These are phyloP conservation scores for Pantala flavescens DNA, from an alignment of 1,140 invertebrate genomes.

Conservation along the genomic window DNA sequence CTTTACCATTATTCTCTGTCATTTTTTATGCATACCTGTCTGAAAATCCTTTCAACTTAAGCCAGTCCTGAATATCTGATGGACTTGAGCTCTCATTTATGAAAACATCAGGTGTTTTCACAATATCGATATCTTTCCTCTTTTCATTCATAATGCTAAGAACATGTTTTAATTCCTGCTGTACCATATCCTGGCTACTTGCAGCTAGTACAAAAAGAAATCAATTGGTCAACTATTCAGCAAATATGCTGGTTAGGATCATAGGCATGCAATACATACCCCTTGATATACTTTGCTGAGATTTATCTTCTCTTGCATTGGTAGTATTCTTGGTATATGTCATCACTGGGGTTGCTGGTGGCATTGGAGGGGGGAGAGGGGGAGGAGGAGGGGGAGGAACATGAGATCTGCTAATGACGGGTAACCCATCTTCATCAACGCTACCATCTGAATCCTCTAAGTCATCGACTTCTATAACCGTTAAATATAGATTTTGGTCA, in stretches of 20 bases:
- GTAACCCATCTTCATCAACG: neutral
- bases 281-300: too few relatives aligned
- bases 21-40: conserved; percentile 33
- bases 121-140: conserved; percentile 45
- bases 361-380: neutral
- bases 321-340: neutral
- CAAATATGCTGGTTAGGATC: too few relatives aligned
- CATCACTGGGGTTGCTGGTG: neutral
- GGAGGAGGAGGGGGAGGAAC: neutral
- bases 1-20: neutral
- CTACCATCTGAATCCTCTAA: neutral
- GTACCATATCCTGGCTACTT: conserved; percentile 41
- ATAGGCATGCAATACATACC: too few relatives aligned
- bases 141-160: conserved; percentile 49
- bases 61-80: conserved; percentile 61
- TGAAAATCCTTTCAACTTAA: conserved; percentile 63
- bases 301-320: neutral
- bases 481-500: too few relatives aligned
- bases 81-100: conserved; percentile 53
- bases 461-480: too few relatives aligned
- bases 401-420: neutral
- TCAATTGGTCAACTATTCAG: neutral
- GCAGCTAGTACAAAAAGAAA: neutral
- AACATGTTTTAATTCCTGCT: conserved; percentile 57
- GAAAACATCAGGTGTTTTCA: conserved; percentile 58